Evolutionary conservation across 64 coral and sea anemone genomes (phyloP), one percentile per base, ranked within the genome.

Genomic region (Hydrozoanthus tunicans): DNA sequence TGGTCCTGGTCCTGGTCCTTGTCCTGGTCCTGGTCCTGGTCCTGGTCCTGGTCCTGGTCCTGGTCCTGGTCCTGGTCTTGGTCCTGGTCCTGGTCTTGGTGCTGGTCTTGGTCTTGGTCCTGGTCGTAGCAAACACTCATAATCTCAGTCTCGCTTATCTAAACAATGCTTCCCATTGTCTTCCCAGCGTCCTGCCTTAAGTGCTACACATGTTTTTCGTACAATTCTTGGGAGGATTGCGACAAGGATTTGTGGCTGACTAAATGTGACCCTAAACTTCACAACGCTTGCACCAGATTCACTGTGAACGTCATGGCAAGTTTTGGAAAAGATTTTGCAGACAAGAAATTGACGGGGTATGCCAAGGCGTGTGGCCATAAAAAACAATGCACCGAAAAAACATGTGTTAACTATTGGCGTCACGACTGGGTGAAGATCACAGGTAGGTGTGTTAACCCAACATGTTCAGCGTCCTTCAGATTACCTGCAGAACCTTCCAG

Each of bases 181-280:
- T 57, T 54, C 11, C 14, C 32, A 79, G 77, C 15, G 52, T 79
- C 51, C 15, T 58, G 77, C 57, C 77, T 79, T 6, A 54, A 79
- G 53, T 79, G 77, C 77, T 79, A 79, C 77, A 79, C 54, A 27
- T 79, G 77, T 79, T 57, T 79, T 54, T 79, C 77, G 10, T 79
- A 79, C 54, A 54, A 79, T 14, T 79, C 77, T 54, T 79, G 77
- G 77, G 53, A 79, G 15, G 77, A 57, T 7, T 79, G 77, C 17
- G 77, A 79, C 13, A 79, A 79, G 53, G 77, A 79, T 27, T 7
- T 79, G 12, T 79, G 77, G 77, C 12, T 79, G 53, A 51, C 15
- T 13, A 79, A 51, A 1, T 79, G 77, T 79, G 53, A 79, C 17
- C 53, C 77, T 5, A 10, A 7, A 10, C 5, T 79, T 14, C 6